Evolutionary conservation across 2,797 vertebrate genomes (phyloP).

Genomic region (Dromococcyx pavoninus): DNA sequence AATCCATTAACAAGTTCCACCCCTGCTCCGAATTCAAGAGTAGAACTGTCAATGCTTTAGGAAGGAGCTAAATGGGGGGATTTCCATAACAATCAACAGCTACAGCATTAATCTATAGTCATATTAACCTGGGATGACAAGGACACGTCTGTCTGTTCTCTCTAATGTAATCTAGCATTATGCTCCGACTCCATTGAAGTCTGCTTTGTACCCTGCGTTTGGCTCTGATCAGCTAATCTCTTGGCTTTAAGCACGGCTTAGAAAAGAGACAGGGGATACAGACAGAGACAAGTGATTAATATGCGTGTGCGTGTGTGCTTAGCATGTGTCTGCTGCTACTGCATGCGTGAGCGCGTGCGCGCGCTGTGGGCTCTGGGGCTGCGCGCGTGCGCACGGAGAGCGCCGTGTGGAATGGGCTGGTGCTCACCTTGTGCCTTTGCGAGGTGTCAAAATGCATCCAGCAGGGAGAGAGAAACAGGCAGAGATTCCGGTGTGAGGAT

Average conservation of each 20-base stretch:
- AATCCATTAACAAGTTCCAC: conserved; percentile 66
- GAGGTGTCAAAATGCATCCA: neutral
- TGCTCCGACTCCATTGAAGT: conserved; percentile 9
- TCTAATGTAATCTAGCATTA: conserved; percentile 51
- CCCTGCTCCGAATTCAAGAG: conserved; percentile 54
- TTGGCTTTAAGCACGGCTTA: neutral
- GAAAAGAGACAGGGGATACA: neutral
- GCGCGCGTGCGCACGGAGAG: fast-evolving
- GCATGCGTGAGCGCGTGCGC: neutral
- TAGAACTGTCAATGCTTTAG: conserved; percentile 60
- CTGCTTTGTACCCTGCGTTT: conserved; percentile 14
- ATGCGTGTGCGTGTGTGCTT: neutral
- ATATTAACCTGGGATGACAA: conserved; percentile 68
- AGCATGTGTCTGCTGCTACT: neutral
- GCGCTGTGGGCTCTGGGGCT: fast-evolving
- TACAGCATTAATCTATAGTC: conserved; percentile 66
- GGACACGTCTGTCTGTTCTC: conserved; percentile 64
- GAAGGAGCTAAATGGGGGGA: conserved; percentile 59
- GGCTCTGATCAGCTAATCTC: conserved; percentile 43
- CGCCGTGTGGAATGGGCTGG: fast-evolving
- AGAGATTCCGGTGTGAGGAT: fast-evolving
- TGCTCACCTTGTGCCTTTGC: fast-evolving
- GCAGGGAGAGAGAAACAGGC: neutral
- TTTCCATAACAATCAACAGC: conserved; percentile 70
- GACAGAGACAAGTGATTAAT: neutral